A percentile compares a stretch with the other conserved stretches of the same genome.
phyloP scores from a whole-genome alignment of 2,888 invertebrate genomes.

The Gymnosoma rotundatum region DNA sequence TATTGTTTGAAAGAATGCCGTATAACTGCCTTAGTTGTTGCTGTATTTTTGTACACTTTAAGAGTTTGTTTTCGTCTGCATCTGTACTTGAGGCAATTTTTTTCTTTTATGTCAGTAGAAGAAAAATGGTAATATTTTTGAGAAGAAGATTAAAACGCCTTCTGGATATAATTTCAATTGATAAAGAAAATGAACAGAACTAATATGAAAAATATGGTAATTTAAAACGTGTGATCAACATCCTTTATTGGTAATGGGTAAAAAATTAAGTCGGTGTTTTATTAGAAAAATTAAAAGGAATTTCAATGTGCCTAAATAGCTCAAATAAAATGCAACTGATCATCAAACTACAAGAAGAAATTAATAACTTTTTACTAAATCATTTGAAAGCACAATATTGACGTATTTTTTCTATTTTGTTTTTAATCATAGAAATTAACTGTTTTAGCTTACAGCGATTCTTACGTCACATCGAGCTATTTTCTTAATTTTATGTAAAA shows the following conservation, averaged over 20 bases:
- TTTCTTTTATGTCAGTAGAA: conserved; percentile 36
- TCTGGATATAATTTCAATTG: conserved; percentile 31
- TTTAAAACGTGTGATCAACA: conserved; percentile 1
- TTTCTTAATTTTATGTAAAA: too few species aligned
- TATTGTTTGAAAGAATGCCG: background rate
- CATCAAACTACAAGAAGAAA: too few species aligned
- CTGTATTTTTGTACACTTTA: conserved; percentile 15
- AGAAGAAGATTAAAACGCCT: background rate
- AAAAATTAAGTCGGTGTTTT: background rate
- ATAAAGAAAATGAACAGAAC: conserved; percentile 10
- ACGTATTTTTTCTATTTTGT: too few species aligned
- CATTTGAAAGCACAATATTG: too few species aligned
- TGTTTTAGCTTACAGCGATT: too few species aligned
- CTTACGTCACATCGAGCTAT: too few species aligned
- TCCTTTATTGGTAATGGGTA: background rate
- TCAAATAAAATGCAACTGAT: too few species aligned
- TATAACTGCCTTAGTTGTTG: background rate
- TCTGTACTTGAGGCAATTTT: conserved; percentile 53
- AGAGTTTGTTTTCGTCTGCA: conserved; percentile 50
- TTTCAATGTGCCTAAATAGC: too few species aligned
- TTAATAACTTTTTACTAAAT: too few species aligned
- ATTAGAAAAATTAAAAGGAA: background rate
- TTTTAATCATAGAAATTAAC: too few species aligned
- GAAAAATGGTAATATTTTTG: conserved; percentile 18
- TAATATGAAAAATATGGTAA: conserved; percentile 28